phyloP scores from a whole-genome alignment of 2,888 invertebrate genomes.

The Campoplex nolae region DNA sequence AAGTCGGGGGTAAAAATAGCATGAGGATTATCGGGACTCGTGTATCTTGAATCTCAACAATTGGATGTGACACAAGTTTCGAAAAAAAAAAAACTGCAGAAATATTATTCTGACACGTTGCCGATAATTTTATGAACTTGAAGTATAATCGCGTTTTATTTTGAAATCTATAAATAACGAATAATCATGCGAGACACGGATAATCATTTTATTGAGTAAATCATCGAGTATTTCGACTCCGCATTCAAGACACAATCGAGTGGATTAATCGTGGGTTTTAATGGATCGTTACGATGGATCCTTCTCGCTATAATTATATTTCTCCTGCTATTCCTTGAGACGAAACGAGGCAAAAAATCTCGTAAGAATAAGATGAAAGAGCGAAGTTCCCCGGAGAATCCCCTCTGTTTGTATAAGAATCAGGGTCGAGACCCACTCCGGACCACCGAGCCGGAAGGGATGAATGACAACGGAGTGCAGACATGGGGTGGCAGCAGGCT shows the following conservation, averaged over 20 bases:
- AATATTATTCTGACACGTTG: not conserved
- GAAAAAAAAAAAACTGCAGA: not conserved
- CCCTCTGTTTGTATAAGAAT: conserved; percentile 61
- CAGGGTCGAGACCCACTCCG: conserved; percentile 64
- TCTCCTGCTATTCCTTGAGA: not conserved
- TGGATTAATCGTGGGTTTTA: not conserved
- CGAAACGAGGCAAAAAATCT: conserved; percentile 45
- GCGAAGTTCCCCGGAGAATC: conserved; percentile 1
- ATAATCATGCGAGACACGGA: not conserved
- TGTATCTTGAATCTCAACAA: too few relatives aligned
- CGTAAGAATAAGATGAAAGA: conserved; percentile 38
- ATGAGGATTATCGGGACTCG: too few relatives aligned
- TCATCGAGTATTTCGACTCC: not conserved
- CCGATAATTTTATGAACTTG: not conserved
- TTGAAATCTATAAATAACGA: not conserved
- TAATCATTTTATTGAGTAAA: not conserved
- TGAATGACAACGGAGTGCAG: conserved; percentile 43
- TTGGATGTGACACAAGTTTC: not conserved
- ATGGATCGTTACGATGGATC: not conserved
- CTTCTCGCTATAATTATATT: not conserved
- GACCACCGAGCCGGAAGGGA: conserved; percentile 68
- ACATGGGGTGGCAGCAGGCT: conserved; percentile 55
- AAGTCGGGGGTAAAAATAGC: too few relatives aligned
- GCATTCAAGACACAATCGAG: not conserved
- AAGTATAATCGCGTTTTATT: not conserved